Evolutionary conservation across 2,113 vertebrate genomes (phyloP).

Genomic region (Nannospalax galili): DNA sequence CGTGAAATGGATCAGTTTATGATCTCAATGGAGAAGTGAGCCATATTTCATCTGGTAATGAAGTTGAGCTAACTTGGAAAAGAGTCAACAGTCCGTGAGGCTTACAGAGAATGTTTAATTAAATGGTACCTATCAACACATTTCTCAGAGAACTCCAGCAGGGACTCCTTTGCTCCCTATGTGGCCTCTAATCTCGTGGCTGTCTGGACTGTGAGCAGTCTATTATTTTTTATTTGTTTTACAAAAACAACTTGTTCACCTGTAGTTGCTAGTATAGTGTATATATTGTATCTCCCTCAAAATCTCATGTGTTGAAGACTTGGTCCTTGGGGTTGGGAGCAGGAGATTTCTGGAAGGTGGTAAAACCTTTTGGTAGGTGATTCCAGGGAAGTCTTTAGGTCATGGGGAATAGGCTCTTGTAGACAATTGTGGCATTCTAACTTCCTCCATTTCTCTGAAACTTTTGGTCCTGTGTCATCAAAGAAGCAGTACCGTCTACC

Average conservation of each 20-base stretch:
- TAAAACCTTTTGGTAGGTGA: background rate
- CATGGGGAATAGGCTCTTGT: too few species aligned
- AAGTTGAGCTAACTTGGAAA: slow-evolving; percentile 64
- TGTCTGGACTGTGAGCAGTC: background rate
- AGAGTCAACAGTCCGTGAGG: slow-evolving; percentile 58
- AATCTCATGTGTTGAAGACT: background rate
- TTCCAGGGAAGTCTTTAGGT: background rate
- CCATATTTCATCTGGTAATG: slow-evolving; percentile 54
- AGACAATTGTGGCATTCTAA: too few species aligned
- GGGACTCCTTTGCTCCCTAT: slow-evolving; percentile 7
- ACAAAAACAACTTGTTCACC: slow-evolving; percentile 7
- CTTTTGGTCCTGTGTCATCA: background rate
- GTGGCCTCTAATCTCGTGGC: background rate
- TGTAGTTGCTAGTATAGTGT: background rate
- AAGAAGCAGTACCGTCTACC: background rate
- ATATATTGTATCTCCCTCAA: background rate
- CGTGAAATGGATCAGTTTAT: background rate
- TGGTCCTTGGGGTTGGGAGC: background rate
- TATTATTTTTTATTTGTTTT: background rate
- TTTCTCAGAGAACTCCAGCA: slow-evolving; percentile 66
- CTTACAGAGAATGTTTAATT: slow-evolving; percentile 61
- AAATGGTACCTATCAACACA: slow-evolving; percentile 58
- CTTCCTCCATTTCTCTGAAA: background rate
- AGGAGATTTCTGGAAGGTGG: background rate
- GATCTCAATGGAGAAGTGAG: slow-evolving; percentile 42